A percentile compares a stretch with the other conserved stretches of the same genome.
Conservation (phyloP, 1,140 invertebrate genomes). For the Procambarus virginalis region DNA sequence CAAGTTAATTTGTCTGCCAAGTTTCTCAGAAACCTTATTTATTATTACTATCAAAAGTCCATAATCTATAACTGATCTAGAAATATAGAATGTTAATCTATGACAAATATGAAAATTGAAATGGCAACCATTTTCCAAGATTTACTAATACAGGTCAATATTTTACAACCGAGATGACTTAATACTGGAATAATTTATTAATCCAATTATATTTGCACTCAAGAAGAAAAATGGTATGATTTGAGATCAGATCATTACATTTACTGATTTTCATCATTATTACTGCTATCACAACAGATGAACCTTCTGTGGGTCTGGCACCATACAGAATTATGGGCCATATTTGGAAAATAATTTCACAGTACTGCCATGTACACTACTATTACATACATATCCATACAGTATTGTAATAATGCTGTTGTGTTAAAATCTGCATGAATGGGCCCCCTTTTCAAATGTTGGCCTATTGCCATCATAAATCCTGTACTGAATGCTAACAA, state of each 20-base stretch:
- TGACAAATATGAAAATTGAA: not conserved
- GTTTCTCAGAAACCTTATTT: not conserved
- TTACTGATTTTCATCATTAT: no score
- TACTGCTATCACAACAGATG: no score
- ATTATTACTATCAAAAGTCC: not conserved
- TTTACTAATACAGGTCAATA: not conserved
- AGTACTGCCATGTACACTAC: no score
- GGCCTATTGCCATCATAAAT: no score
- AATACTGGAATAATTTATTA: not conserved
- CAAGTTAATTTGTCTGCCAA: not conserved
- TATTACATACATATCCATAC: no score
- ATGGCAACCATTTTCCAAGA: not conserved
- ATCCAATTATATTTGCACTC: not conserved
- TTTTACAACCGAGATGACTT: not conserved
- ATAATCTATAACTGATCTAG: not conserved
- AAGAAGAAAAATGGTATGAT: not conserved
- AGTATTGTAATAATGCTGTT: no score
- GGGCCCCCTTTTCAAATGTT: no score
- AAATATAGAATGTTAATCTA: not conserved
- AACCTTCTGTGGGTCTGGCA: no score
- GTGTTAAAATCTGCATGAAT: no score
- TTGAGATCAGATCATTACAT: not conserved
- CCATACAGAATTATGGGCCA: no score
- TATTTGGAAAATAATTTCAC: no score
- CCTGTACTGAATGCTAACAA: no score